Evolutionary conservation across 2,888 invertebrate species (phyloP), one percentile per base, ranked within the genome.

Genomic region (Acronicta alni): DNA sequence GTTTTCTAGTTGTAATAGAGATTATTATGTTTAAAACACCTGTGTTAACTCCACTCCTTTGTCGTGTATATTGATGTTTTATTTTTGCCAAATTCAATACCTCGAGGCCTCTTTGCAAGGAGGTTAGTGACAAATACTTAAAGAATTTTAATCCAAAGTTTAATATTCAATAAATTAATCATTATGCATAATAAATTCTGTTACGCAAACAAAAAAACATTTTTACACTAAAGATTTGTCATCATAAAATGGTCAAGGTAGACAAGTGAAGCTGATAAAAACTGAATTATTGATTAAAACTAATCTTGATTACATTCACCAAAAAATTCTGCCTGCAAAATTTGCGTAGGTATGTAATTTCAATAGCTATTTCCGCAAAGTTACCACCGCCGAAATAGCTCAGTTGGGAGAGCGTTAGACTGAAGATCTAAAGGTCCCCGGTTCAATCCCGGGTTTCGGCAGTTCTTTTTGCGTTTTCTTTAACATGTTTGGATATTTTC

Each of bases 391-490:
- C 89, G 89, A 89, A 89, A 89, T 89, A 89, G 89, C 89, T 89
- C 89, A 89, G 89, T 89, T 89, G 89, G 89, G 89, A 89, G 89
- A 89, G 89, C 89, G 89, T 89, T 89, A 89, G 89, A 89, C 89
- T 89, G 89, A 89, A 88, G 88, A 89, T 89, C 89, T 89, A 89
- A 88, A 89, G 89, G 89, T 89, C 89, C 89, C 89, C 79, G 89
- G 89, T 89, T 89, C 89, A 83, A 89, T 89, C 89, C 89, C 89
- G 81, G 89, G 89, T 89, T 89, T 88, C 88, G 81, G 81, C 81
- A 81, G 6, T n/a, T 51, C 66, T 67, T 74, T 78, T 78, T 68
- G 55, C 17, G 41, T 62, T 60, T 46, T 32, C 18, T 55, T 38
- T 39, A 0, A 8, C 35, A 42, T 48, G n/a, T 26, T 66, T 54